A percentile compares a stretch with the other conserved stretches of the same genome.
phyloP scores from a whole-genome alignment of 1,140 invertebrate species.

The Drosophila eugracilis region DNA sequence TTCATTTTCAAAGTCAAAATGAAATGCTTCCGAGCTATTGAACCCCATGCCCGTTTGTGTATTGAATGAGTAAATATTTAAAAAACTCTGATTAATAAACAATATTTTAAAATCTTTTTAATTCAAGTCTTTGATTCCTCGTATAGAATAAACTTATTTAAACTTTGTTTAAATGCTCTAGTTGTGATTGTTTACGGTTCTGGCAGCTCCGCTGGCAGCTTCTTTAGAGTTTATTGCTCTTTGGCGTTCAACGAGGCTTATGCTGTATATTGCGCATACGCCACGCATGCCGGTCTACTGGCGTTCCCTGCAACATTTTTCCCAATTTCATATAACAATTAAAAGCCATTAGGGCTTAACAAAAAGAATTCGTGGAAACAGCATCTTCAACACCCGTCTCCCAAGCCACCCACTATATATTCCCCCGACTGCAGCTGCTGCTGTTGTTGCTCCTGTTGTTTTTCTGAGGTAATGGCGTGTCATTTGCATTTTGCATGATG shows the following conservation, averaged over 20 bases:
- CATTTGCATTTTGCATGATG: constrained; percentile 73
- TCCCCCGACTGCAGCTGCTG: constrained; percentile 23
- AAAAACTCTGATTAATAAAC: background rate
- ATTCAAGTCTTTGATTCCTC: background rate
- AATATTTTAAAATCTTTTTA: background rate
- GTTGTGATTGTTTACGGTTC: background rate
- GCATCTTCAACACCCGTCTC: constrained; percentile 32
- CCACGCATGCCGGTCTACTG: constrained; percentile 11
- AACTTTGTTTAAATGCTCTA: background rate
- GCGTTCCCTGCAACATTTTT: constrained; percentile 47
- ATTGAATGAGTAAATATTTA: background rate
- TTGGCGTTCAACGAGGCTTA: constrained; percentile 48
- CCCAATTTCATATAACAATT: constrained; percentile 76
- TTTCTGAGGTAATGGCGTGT: constrained; percentile 65
- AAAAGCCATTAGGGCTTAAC: constrained; percentile 75
- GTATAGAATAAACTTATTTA: background rate
- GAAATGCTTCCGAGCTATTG: background rate
- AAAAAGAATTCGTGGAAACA: constrained; percentile 59
- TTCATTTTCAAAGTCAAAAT: background rate
- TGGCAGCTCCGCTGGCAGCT: constrained; percentile 29
- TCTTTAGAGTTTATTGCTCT: constrained; percentile 39
- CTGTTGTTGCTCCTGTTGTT: constrained; percentile 30
- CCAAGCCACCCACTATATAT: background rate
- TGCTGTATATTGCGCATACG: constrained; percentile 57
- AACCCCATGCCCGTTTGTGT: background rate